A percentile compares a stretch with the other conserved stretches of the same genome.
Evolutionary conservation across 1,140 invertebrate genomes (phyloP).

Genomic region (Cydia splendana): DNA sequence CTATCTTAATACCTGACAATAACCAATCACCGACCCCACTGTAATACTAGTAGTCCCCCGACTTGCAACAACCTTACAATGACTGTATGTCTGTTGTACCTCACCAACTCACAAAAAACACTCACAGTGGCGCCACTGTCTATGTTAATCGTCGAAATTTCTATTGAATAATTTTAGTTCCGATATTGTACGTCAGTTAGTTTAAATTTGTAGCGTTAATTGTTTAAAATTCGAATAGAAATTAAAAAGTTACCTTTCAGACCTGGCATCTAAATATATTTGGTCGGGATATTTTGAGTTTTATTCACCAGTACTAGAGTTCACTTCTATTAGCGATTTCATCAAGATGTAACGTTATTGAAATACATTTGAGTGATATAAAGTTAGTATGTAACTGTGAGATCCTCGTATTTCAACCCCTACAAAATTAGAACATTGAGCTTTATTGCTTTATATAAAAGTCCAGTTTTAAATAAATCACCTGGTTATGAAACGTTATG

Average conservation of each 20-base stretch:
- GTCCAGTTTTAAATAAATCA: background rate
- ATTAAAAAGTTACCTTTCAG: background rate
- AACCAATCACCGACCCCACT: background rate
- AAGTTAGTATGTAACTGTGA: background rate
- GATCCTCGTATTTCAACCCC: background rate
- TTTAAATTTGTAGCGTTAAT: conserved; percentile 21
- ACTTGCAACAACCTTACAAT: conserved; percentile 8
- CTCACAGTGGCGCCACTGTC: background rate
- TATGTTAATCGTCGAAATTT: background rate
- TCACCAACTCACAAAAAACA: background rate
- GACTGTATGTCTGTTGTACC: background rate
- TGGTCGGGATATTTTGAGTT: background rate
- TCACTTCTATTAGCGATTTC: background rate
- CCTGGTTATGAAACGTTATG: background rate
- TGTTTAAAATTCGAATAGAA: conserved; percentile 15
- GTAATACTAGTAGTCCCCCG: conserved; percentile 28
- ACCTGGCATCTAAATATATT: background rate
- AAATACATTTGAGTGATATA: background rate
- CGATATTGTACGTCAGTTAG: background rate
- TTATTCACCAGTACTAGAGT: background rate
- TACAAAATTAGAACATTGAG: background rate
- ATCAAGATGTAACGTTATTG: background rate
- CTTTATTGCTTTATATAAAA: background rate
- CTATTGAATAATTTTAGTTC: background rate
- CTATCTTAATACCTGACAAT: conserved; percentile 2